A percentile compares a stretch with the other conserved stretches of the same genome.
These are phyloP conservation scores for Phoenicopterus ruber DNA, from an alignment of 2,113 vertebrate species.

Conservation along the genomic window DNA sequence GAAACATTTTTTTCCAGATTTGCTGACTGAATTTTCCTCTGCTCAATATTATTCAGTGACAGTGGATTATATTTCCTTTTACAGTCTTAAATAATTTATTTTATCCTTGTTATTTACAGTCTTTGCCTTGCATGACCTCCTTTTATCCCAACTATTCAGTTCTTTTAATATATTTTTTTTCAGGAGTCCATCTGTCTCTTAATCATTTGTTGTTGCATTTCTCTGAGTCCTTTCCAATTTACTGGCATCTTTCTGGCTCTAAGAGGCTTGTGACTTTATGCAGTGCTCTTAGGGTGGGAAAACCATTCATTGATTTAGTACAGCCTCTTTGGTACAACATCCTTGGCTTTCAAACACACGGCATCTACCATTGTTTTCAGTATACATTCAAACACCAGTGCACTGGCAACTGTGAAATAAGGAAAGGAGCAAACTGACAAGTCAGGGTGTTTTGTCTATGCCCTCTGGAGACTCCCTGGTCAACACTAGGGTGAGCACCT, in stretches of 20 bases:
- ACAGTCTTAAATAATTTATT: constrained; percentile 22
- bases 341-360: background rate
- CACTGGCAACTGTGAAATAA: background rate
- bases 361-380: background rate
- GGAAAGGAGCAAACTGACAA: background rate
- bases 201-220: constrained; percentile 6
- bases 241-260: background rate
- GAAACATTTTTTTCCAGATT: background rate
- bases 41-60: background rate
- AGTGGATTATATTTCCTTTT: constrained; percentile 13
- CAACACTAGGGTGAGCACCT: background rate
- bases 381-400: background rate
- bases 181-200: constrained; percentile 13
- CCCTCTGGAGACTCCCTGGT: background rate
- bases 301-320: background rate
- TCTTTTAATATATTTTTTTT: background rate
- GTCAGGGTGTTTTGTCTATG: background rate
- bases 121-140: constrained; percentile 6
- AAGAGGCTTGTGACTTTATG: background rate
- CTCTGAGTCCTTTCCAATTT: constrained; percentile 11
- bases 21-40: background rate
- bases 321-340: background rate
- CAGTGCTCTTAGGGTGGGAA: background rate
- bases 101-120: constrained; percentile 15
- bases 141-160: background rate